phyloP scores from a whole-genome alignment of 2,113 vertebrate species.

The Calidris pugnax region DNA sequence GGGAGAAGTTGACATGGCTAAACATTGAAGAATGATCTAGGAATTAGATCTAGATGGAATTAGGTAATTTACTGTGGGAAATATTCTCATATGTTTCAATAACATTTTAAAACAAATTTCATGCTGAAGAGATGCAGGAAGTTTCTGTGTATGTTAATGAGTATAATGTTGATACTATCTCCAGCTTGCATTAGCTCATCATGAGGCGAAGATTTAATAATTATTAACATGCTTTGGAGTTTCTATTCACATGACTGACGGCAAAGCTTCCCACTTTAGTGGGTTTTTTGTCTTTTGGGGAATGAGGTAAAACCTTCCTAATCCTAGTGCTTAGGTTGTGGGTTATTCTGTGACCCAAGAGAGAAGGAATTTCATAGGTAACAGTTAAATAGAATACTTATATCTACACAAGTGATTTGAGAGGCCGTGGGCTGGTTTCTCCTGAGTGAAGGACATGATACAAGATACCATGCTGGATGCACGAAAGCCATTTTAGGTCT shows the following conservation, averaged over 20 bases:
- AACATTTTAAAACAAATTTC: not conserved
- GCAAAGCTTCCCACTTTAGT: not conserved
- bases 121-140: not conserved
- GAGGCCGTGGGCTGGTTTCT: not conserved
- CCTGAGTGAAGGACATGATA: not conserved
- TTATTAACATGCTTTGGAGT: not conserved
- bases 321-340: not conserved
- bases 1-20: not conserved
- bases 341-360: not conserved
- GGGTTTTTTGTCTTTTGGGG: not conserved
- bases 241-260: not conserved
- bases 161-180: not conserved
- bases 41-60: not conserved
- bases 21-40: not conserved
- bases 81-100: not conserved
- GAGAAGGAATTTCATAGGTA: not conserved
- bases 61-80: not conserved
- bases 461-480: not conserved
- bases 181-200: not conserved
- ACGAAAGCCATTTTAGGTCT: not conserved
- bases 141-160: not conserved
- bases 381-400: not conserved
- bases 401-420: not conserved
- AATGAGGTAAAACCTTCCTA: constrained; percentile 40
- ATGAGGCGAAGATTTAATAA: not conserved